These are phyloP conservation scores for Lypha dubia DNA, from an alignment of 2,888 invertebrate genomes.

Conservation along the genomic window DNA sequence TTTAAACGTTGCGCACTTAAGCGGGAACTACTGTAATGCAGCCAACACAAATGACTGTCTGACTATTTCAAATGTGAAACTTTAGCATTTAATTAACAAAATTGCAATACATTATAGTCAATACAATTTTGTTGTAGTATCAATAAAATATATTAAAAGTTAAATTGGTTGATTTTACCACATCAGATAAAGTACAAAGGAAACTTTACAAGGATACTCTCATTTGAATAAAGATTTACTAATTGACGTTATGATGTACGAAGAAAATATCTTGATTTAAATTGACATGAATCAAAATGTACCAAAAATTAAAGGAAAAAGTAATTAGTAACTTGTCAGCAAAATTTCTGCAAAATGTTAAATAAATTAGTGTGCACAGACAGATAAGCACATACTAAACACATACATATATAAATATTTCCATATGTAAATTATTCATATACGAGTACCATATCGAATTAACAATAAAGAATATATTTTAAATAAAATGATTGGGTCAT, in stretches of 20 bases:
- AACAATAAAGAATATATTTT: too few species aligned
- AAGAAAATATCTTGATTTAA: background rate
- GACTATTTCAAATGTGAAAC: background rate
- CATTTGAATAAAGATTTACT: slow-evolving; percentile 49
- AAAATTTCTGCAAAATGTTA: background rate
- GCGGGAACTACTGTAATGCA: too few species aligned
- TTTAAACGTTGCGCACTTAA: too few species aligned
- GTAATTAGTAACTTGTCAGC: slow-evolving; percentile 15
- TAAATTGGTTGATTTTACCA: slow-evolving; percentile 48
- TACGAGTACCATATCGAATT: too few species aligned
- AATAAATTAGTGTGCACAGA: background rate
- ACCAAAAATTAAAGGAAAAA: background rate
- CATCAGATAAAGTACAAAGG: background rate
- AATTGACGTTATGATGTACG: slow-evolving; percentile 44
- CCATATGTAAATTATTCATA: too few species aligned
- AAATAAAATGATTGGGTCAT: too few species aligned
- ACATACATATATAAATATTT: too few species aligned
- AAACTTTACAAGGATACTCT: background rate
- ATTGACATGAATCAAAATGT: background rate
- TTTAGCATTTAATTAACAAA: background rate
- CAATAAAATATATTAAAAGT: slow-evolving; percentile 48
- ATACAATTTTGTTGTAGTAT: slow-evolving; percentile 40
- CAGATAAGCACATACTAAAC: too few species aligned
- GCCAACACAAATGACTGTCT: background rate
- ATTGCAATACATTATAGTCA: slow-evolving; percentile 50